A percentile compares a stretch with the other conserved stretches of the same genome.
Conservation (phyloP, 2,113 vertebrate species). For the Nyctibius bracteatus region DNA sequence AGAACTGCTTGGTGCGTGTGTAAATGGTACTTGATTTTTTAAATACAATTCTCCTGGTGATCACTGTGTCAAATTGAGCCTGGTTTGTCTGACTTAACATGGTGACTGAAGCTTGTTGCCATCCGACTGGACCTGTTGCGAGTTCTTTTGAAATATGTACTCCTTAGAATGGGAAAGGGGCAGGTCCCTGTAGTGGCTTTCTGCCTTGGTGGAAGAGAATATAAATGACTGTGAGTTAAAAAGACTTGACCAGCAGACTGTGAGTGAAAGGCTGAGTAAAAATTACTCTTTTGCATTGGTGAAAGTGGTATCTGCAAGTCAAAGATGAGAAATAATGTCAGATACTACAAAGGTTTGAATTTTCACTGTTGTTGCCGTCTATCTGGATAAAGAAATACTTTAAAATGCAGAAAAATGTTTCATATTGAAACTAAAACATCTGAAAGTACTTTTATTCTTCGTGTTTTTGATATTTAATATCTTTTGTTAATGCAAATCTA, state of each 20-base stretch:
- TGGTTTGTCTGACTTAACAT: background rate
- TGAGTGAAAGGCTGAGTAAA: background rate
- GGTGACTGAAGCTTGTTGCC: background rate
- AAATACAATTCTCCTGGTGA: background rate
- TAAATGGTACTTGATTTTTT: background rate
- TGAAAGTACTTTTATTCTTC: conserved; percentile 6
- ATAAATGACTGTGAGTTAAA: background rate
- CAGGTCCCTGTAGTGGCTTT: background rate
- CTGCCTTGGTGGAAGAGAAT: background rate
- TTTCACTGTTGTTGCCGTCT: background rate
- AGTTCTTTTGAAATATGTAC: background rate
- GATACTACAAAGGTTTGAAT: background rate
- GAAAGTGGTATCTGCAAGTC: background rate
- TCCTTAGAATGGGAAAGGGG: background rate
- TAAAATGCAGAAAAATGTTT: background rate
- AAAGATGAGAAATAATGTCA: background rate
- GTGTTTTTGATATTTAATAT: conserved; percentile 10
- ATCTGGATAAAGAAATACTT: background rate
- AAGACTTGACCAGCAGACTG: background rate
- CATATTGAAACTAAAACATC: background rate
- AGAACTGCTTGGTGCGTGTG: background rate
- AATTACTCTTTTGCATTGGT: background rate
- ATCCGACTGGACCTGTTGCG: background rate
- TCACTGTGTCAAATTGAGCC: background rate
- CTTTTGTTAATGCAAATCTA: conserved; percentile 23